Evolutionary conservation across 2,888 invertebrate species (phyloP), one percentile per base, ranked within the genome.

Genomic region (Hydriomena furcata): DNA sequence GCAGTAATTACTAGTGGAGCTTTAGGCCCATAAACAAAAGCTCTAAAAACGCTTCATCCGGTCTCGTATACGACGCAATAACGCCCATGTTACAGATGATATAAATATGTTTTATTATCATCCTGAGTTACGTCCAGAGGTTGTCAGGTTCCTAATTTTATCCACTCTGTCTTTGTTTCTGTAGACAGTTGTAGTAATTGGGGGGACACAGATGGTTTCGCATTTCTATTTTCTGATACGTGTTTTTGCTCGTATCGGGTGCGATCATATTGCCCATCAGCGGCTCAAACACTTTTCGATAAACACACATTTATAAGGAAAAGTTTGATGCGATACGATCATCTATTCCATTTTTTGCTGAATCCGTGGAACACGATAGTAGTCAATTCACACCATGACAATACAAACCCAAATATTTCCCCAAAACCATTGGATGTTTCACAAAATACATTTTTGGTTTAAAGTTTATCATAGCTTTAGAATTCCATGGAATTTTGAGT

Each of bases 41-140:
- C 24, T 13, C 28, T 17, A 30, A 41, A 48, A 48, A 45, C 30
- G 24, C 30, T 45, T 38, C 37, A 21, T 2, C 27, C 40, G 10
- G 30, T 23, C 12, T 8, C 32, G 6, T 32, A 45, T 41, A 44
- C 50, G 50, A 40, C 40, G 45, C 45, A 51, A 41, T 45, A 51
- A 41, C 30, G 36, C 7, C 38, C 44, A 12, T 30, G 50, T 51
- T 51, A 41, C 51, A 40, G 45, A 35, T 45, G 40, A 45, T 36
- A 51, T 40, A 51, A 51, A 45, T 35, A 52, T 46, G 42, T 46
- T 42, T 46, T 42, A 42, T 52, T 42, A 46, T 52, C 46, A 46
- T 41, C 28, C 52, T 37, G 37, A 51, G 42, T 42, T 37, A 32
- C 41, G 36, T 34, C 42, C 52, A 40, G 34, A 47, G 46, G 42